Evolutionary conservation across 2,888 invertebrate genomes (phyloP).

Genomic region (Elegia similella): DNA sequence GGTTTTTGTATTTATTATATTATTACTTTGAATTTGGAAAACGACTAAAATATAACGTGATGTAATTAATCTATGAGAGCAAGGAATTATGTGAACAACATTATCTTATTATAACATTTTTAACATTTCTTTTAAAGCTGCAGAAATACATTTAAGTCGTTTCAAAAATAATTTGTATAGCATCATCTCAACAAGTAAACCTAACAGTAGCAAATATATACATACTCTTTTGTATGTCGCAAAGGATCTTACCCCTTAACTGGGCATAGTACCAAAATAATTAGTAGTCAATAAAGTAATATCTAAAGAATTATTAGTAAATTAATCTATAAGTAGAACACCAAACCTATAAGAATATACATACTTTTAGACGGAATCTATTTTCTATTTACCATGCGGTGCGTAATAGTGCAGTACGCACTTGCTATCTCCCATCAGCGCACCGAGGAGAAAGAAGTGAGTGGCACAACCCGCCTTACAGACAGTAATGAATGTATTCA

Average conservation of each 20-base stretch:
- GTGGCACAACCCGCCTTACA: no score
- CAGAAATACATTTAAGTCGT: not conserved
- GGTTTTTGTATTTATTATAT: not conserved
- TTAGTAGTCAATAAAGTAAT: not conserved
- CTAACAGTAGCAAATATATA: slow-evolving; percentile 10
- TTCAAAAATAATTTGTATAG: slow-evolving; percentile 10
- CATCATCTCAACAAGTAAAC: slow-evolving; percentile 3
- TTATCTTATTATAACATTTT: slow-evolving; percentile 7
- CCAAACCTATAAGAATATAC: slow-evolving; percentile 10
- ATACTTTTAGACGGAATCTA: slow-evolving; percentile 12
- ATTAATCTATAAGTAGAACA: slow-evolving; percentile 5
- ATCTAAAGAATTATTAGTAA: slow-evolving; percentile 6
- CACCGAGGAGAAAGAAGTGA: no score
- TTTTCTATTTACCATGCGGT: not conserved
- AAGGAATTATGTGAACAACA: slow-evolving; percentile 1
- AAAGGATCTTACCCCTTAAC: not conserved
- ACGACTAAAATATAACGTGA: not conserved
- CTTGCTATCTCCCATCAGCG: no score
- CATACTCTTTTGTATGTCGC: not conserved
- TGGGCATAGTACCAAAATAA: slow-evolving; percentile 5
- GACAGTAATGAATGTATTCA: no score
- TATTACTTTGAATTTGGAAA: slow-evolving; percentile 3
- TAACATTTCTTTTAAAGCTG: slow-evolving; percentile 8
- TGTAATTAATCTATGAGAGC: slow-evolving; percentile 4
- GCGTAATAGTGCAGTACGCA: no score